phyloP scores from a whole-genome alignment of 2,113 vertebrate species.

The Carassius gibelio region DNA sequence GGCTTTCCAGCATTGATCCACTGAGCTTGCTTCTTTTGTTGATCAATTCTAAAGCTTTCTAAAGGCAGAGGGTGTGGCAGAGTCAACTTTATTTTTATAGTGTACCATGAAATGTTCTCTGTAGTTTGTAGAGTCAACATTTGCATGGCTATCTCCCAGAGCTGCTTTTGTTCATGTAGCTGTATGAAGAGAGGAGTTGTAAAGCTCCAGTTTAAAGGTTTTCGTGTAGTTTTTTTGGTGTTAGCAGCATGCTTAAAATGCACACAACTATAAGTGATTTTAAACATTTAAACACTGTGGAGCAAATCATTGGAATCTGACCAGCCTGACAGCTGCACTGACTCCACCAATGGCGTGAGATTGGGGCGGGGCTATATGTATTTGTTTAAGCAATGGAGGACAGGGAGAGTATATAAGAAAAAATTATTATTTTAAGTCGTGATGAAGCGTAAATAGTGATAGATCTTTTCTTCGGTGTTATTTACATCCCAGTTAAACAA shows the following conservation, averaged over 20 bases:
- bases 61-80: background rate
- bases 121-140: background rate
- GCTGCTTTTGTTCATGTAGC: slow-evolving; percentile 32
- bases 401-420: background rate
- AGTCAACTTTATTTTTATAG: background rate
- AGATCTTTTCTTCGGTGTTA: background rate
- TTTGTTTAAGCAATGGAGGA: background rate
- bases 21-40: slow-evolving; percentile 9
- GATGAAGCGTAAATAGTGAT: background rate
- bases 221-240: background rate
- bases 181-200: background rate
- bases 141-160: slow-evolving; percentile 45
- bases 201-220: background rate
- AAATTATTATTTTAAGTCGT: background rate
- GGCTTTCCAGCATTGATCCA: slow-evolving; percentile 46
- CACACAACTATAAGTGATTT: background rate
- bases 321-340: background rate
- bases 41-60: slow-evolving; percentile 36
- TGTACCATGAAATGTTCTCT: background rate
- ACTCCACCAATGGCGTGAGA: background rate
- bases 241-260: background rate
- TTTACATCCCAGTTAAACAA: background rate
- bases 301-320: background rate
- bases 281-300: background rate
- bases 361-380: background rate